Evolutionary conservation across 2,113 vertebrate genomes (phyloP), one percentile per base, ranked within the genome.

Genomic region (Ophiodon elongatus): DNA sequence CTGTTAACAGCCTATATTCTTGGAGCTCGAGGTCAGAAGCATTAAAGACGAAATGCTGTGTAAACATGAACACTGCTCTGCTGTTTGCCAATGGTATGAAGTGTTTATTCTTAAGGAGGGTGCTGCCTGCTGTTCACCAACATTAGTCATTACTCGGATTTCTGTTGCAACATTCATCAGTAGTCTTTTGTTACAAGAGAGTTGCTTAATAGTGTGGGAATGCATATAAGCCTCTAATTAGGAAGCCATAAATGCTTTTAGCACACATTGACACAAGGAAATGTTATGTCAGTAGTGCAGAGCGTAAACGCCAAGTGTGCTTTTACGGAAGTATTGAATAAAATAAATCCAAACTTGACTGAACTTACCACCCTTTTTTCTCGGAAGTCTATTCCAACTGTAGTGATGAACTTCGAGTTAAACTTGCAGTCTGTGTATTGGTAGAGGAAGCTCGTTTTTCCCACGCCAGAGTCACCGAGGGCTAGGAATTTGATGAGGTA

Each of bases 401-500:
- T 99, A 62, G 98, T 99, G 93, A 99, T 99, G 88, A 99, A 99
- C 84, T 99, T 99, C 80, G 97, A 97, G 93, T 98, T 99, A 88
- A 99, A 99, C 85, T 97, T 99, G 80, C 95, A 95, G 93, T 99
- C 98, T 4, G 98, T 99, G 82, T 99, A 99, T 66, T 99, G 98
- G 91, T 97, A 99, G 52, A 99, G 95, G 47, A 99, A 97, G 92
- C 98, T 99, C 54, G 98, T 99, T 91, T 99, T 99, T 81, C 98
- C 98, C 68, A 99, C 98, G 41, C 98, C 98, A 41, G 98, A 99
- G 84, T 99, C 98, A 35, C 98, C 98, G 0, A 99, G 96, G 7
- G 98, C 98, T 89, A 99, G 94, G 92, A 99, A 98, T 89, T 99
- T 99, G 95, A 99, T 99, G 94, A 99, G 98, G 95, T 99, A 99